These are phyloP conservation scores for Sebastes dallii DNA, from an alignment of 2,797 vertebrate species.

Conservation along the genomic window DNA sequence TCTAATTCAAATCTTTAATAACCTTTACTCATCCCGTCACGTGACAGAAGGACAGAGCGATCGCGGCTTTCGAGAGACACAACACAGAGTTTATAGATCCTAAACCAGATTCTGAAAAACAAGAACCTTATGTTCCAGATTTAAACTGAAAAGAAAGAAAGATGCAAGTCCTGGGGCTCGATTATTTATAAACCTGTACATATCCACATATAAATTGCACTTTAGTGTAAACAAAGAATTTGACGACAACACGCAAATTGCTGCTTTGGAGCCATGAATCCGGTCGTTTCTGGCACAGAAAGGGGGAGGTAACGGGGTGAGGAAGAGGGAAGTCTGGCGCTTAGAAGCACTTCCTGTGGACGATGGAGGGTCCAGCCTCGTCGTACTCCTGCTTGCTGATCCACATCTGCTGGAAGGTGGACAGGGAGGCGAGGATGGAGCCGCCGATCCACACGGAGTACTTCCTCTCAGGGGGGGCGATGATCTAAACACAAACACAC, in stretches of 20 bases:
- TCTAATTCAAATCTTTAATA: conserved; percentile 75
- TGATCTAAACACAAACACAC: conserved; percentile 85
- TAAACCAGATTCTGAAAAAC: background rate
- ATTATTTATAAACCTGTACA: conserved; percentile 94
- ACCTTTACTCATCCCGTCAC: conserved; percentile 61
- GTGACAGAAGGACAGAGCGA: conserved; percentile 40
- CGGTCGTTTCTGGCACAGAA: conserved; percentile 9
- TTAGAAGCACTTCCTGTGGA: conserved; percentile 92
- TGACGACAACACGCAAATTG: conserved; percentile 77
- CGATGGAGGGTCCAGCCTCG: conserved; percentile 89
- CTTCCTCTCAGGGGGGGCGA: conserved; percentile 94
- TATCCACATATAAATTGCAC: conserved; percentile 87
- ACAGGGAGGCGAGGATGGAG: conserved; percentile 97
- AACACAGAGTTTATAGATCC: background rate
- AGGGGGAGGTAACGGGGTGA: background rate
- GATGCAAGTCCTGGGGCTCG: conserved; percentile 77
- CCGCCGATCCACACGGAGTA: conserved; percentile 98
- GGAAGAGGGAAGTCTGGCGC: background rate
- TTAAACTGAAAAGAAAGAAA: background rate
- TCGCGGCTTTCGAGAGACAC: conserved; percentile 4
- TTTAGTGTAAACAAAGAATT: conserved; percentile 88
- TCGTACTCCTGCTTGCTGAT: conserved; percentile 99
- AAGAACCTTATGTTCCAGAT: background rate
- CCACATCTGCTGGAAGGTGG: conserved; percentile 99
- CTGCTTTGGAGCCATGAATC: conserved; percentile 35